Evolutionary conservation across 2,113 vertebrate species (phyloP).

Genomic region (Scatophagus argus): DNA sequence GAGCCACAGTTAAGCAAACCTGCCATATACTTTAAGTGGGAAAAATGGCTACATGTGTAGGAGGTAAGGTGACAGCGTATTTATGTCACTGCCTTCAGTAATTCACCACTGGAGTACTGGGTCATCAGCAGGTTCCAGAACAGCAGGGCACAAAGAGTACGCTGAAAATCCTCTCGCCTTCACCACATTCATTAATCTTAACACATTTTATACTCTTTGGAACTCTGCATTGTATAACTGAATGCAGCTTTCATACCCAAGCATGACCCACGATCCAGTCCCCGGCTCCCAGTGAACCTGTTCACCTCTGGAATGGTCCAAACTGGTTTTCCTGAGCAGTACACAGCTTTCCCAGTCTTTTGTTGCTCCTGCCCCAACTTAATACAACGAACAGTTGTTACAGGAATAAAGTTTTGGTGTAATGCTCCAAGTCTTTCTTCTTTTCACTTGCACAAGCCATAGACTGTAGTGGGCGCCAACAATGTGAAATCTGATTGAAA

Average conservation of each 20-base stretch:
- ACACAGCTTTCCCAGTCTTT: no score
- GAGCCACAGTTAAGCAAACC: neutral
- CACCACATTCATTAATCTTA: neutral
- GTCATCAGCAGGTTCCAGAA: neutral
- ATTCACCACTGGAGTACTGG: neutral
- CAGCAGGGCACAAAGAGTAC: neutral
- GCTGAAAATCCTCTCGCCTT: neutral
- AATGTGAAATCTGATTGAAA: no score
- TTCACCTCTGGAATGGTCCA: no score
- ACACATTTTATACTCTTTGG: neutral
- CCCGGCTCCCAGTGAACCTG: no score
- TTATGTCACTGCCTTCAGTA: neutral
- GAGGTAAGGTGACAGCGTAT: neutral
- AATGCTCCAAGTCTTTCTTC: no score
- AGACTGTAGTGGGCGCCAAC: no score
- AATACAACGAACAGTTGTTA: neutral
- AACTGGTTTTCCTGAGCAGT: no score
- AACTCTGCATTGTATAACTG: neutral
- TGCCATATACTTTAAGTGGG: neutral
- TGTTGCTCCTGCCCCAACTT: no score
- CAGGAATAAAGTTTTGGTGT: neutral
- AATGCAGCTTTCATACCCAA: no score
- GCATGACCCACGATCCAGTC: no score
- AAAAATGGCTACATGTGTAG: neutral
- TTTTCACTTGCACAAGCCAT: no score